Conservation (phyloP, 2,888 invertebrate genomes). For the Digitonthophagus gazella region DNA sequence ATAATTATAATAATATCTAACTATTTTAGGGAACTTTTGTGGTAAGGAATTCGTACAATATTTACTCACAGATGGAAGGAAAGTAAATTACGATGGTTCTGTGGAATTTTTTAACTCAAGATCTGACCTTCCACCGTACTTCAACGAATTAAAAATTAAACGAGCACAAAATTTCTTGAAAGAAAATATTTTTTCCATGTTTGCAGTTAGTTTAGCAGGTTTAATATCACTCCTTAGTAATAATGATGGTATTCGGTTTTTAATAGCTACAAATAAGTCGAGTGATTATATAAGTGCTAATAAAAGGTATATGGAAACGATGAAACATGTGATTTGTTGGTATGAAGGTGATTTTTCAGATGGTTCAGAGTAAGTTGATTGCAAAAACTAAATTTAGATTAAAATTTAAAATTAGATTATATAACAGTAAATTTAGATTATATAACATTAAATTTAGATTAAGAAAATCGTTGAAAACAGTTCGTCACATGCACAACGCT, state of each 20-base stretch:
- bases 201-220: neutral
- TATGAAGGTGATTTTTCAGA: neutral
- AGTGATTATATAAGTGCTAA: neutral
- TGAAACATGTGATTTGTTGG: neutral
- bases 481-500: slow-evolving; percentile 64
- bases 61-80: no score
- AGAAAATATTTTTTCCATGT: neutral
- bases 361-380: slow-evolving; percentile 1
- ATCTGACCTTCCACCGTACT: no score
- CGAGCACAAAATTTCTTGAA: neutral
- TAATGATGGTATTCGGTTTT: neutral
- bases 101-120: no score
- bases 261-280: neutral
- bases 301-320: neutral
- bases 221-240: neutral
- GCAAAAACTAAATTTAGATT: no score
- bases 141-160: neutral
- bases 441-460: no score
- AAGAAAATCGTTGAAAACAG: no score
- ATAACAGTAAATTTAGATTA: no score
- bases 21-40: no score
- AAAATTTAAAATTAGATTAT: no score
- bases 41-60: no score
- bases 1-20: no score
- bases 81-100: no score